These are phyloP conservation scores for Rutilus rutilus DNA, from an alignment of 2,113 vertebrate genomes.

Conservation along the genomic window DNA sequence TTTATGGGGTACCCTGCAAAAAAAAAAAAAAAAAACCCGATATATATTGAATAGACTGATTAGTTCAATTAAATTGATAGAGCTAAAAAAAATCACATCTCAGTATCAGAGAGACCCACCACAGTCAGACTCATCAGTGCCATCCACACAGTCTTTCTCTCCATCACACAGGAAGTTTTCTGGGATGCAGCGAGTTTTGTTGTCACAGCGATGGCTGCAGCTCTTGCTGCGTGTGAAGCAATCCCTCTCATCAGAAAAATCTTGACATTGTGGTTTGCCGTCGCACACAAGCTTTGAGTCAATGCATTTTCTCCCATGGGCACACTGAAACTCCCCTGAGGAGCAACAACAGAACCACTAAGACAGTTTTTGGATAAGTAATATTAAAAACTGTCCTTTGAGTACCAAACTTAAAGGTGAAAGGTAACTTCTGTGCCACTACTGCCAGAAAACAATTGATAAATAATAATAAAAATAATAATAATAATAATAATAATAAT, in stretches of 20 bases:
- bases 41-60: background rate
- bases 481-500: too few species aligned
- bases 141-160: conserved; percentile 83
- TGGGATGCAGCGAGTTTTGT: conserved; percentile 80
- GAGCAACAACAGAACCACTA: background rate
- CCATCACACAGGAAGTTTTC: conserved; percentile 85
- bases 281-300: conserved; percentile 76
- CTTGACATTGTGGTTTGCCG: conserved; percentile 79
- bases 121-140: conserved; percentile 78
- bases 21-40: background rate
- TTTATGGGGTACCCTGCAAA: background rate
- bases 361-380: background rate
- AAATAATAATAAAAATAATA: background rate
- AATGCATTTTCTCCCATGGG: conserved; percentile 74
- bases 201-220: conserved; percentile 80
- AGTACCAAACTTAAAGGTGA: background rate
- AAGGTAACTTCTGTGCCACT: background rate
- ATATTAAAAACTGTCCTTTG: background rate
- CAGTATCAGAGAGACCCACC: conserved; percentile 63
- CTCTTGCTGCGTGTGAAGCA: conserved; percentile 72
- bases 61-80: background rate
- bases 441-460: background rate
- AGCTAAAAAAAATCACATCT: background rate
- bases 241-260: conserved; percentile 81
- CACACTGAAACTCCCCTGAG: conserved; percentile 80